Base-by-base conservation (phyloP, 2,797 vertebrate genomes). In the Naso thynnoides region DNA sequence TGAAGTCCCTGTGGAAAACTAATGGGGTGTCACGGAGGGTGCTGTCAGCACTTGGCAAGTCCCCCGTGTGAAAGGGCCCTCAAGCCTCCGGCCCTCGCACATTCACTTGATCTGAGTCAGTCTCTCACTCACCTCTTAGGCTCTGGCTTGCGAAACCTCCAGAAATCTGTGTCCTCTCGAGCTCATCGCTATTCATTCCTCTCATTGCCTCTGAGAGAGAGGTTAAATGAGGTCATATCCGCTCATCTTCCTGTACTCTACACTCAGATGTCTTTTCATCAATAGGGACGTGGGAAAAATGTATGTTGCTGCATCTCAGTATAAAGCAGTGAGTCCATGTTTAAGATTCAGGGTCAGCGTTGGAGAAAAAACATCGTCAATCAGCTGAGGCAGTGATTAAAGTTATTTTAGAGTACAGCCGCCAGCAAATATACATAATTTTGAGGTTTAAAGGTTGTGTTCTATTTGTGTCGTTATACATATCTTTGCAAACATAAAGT, bases 11-110 rank as follows among this genome's bases (percentile, higher is more conserved):
- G 62, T 69, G 73, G 49, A 68, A 83, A 74, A 73, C 26, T 61
- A 79, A 78, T 56, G 62, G 63, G 69, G 59, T 75, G 71, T 70
- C 78, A 73, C 53, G 19, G 45, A 82, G 67, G 78, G 67, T 39
- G 48, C 83, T 85, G 85, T 86, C 89, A 89, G 61, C n/a, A 11
- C 63, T 83, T 82, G 83, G 72, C 82, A 86, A 79, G 58, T 83
- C 41, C 79, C 58, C 63, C n/a, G n/a, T 16, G 49, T 45, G 61
- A 70, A 77, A 26, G 69, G 49, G 23, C 70, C 53, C 53, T 54
- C 21, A 56, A 73, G 73, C 39, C 56, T 21, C 15, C 19, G 36
- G 67, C 48, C 72, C 47, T 67, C 56, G 66, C 69, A 70, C 67
- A 69, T 49, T 26, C 66, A 45, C 61, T 64, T 49, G 65, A 83